Evolutionary conservation across 92 coral and sea anemone species (phyloP).

Genomic region (Phenganax stokvisi): DNA sequence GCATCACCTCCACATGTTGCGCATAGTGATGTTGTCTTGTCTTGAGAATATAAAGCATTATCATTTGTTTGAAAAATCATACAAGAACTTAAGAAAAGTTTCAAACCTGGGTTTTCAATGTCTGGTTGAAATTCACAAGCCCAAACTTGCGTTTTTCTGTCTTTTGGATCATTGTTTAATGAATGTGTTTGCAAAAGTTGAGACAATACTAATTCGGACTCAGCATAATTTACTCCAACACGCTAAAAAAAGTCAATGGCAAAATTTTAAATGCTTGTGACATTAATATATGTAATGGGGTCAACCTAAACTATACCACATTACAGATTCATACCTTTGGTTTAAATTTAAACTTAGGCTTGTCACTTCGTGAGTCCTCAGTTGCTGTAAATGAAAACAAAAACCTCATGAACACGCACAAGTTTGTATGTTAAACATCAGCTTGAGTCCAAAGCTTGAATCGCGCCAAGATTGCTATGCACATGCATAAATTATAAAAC

Average conservation of each 20-base stretch:
- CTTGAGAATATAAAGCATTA: slow-evolving; percentile 36
- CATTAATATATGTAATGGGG: background rate
- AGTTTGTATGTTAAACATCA: too few species aligned
- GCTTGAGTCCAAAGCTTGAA: too few species aligned
- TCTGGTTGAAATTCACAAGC: slow-evolving; percentile 97
- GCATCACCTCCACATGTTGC: slow-evolving; percentile 99
- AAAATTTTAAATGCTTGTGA: background rate
- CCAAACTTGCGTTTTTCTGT: slow-evolving; percentile 96
- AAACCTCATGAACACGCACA: too few species aligned
- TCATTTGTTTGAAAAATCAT: background rate
- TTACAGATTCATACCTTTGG: slow-evolving; percentile 18
- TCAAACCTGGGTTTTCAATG: slow-evolving; percentile 62
- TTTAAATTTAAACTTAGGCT: slow-evolving; percentile 31
- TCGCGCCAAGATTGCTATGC: too few species aligned
- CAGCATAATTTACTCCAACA: slow-evolving; percentile 43
- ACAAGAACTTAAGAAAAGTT: background rate
- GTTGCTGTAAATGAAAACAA: too few species aligned
- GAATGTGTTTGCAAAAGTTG: slow-evolving; percentile 96
- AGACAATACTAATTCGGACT: slow-evolving; percentile 77
- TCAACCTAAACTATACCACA: background rate
- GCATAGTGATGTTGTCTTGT: slow-evolving; percentile 76
- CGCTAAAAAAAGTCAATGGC: slow-evolving; percentile 37
- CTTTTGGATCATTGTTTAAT: slow-evolving; percentile 85
- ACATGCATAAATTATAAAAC: too few species aligned
- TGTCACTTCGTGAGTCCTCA: slow-evolving; percentile 1